Conservation (phyloP, 1,140 invertebrate species). For the Bathynomus jamesi region DNA sequence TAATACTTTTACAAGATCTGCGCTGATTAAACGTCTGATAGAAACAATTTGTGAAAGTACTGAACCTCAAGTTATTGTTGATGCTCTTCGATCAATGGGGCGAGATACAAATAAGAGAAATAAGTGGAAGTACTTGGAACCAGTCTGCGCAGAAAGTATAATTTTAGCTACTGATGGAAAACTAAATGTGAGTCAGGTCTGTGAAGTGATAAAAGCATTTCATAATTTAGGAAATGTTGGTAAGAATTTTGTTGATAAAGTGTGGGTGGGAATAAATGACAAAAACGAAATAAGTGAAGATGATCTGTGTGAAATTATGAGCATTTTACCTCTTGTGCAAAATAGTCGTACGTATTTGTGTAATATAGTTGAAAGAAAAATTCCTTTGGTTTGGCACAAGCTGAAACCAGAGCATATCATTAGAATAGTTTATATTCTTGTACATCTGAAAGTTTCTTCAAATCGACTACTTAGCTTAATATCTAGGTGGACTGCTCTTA, state of each 20-base stretch:
- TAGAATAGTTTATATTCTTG: slow-evolving; percentile 49
- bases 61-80: slow-evolving; percentile 46
- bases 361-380: slow-evolving; percentile 54
- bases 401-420: slow-evolving; percentile 50
- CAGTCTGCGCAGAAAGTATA: slow-evolving; percentile 54
- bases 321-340: slow-evolving; percentile 52
- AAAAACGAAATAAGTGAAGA: slow-evolving; percentile 51
- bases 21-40: slow-evolving; percentile 46
- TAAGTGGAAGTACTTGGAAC: slow-evolving; percentile 48
- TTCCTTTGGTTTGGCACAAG: slow-evolving; percentile 52
- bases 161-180: slow-evolving; percentile 54
- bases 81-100: slow-evolving; percentile 44
- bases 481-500: slow-evolving; percentile 54
- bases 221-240: slow-evolving; percentile 43
- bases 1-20: slow-evolving; percentile 43
- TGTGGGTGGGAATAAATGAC: slow-evolving; percentile 60
- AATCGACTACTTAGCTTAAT: slow-evolving; percentile 46
- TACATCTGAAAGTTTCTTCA: slow-evolving; percentile 44
- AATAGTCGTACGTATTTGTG: slow-evolving; percentile 55
- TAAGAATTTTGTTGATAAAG: slow-evolving; percentile 50
- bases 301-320: slow-evolving; percentile 53
- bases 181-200: slow-evolving; percentile 54
- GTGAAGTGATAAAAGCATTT: slow-evolving; percentile 49
- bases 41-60: slow-evolving; percentile 44
- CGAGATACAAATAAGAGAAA: slow-evolving; percentile 45